Conservation (phyloP, 2,888 invertebrate species). For the Criorhina ranunculi region DNA sequence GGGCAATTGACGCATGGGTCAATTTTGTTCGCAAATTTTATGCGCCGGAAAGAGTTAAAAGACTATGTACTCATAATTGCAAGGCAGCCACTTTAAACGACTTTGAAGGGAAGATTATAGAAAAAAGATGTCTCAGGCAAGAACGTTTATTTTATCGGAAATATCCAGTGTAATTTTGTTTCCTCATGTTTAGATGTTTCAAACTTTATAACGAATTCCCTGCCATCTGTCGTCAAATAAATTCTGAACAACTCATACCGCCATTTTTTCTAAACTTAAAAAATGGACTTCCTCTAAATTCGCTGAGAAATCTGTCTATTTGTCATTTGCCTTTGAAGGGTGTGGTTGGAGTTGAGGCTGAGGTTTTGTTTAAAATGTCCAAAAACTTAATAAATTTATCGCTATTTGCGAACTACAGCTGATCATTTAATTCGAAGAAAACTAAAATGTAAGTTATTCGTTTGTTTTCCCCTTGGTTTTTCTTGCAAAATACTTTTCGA, state of each 20-base stretch:
- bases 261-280: constrained; percentile 40
- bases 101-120: too few relatives aligned
- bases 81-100: too few relatives aligned
- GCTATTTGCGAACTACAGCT: background rate
- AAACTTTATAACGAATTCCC: too few relatives aligned
- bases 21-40: too few relatives aligned
- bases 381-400: background rate
- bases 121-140: too few relatives aligned
- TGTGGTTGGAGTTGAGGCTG: too few relatives aligned
- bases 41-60: too few relatives aligned
- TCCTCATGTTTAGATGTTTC: too few relatives aligned
- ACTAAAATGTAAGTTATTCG: constrained; percentile 16
- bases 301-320: constrained; percentile 3
- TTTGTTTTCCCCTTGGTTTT: background rate
- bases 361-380: background rate
- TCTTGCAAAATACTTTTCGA: background rate
- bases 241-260: background rate
- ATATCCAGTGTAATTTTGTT: too few relatives aligned
- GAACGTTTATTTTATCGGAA: too few relatives aligned
- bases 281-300: constrained; percentile 28
- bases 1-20: too few relatives aligned
- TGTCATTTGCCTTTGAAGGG: background rate
- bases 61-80: too few relatives aligned
- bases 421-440: background rate
- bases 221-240: constrained; percentile 28